Evolutionary conservation across 1,140 invertebrate species (phyloP), one percentile per base, ranked within the genome.

Genomic region (Lutraria rhynchaena): DNA sequence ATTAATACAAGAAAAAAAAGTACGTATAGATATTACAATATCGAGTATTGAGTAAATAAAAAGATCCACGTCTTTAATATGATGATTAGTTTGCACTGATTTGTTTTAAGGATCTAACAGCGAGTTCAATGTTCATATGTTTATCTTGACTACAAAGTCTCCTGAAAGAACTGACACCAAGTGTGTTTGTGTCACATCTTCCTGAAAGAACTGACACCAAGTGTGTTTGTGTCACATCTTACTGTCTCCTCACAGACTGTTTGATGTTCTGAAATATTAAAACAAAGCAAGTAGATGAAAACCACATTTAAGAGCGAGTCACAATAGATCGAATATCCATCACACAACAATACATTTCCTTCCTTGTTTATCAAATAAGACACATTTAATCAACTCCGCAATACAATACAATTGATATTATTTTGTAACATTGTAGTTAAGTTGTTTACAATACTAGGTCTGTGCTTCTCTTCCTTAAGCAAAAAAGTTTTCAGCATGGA

Each of bases 251-350:
- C 22, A 81, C 80, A 19, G 84, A 60, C 37, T 71, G 57, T 67
- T 77, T 85, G 44, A 85, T 85, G 76, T 85, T 85, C 84, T 83
- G 67, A 46, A 83, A 81, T 33, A 37, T 15, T 53, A 33, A 71
- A 44, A 55, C 19, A 51, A 7, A 46, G 19, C 7, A 11, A 11
- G 19, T 46, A 46, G 19, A 11, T 46, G 9, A 11, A 46, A 46
- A 11, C 7, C 44, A 19, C 9, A 7, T 7, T 46, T 46, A 46
- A 7, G 9, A 46, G 44, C 9, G 19, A 19, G 19, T 7, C 19
- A 46, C 7, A 46, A 7, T 7, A 46, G 9, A 7, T 7, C 19
- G 9, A 19, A 11, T 11, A 19, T 7, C 7, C 19, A 7, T 11
- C 51, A 53, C 5, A 53, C 51, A 24, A 4, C 19, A 53, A 24